Percentiles rank a stretch among this genome's conserved stretches.
Conservation (phyloP, 2,113 vertebrate genomes). For the Carlito syrichta region DNA sequence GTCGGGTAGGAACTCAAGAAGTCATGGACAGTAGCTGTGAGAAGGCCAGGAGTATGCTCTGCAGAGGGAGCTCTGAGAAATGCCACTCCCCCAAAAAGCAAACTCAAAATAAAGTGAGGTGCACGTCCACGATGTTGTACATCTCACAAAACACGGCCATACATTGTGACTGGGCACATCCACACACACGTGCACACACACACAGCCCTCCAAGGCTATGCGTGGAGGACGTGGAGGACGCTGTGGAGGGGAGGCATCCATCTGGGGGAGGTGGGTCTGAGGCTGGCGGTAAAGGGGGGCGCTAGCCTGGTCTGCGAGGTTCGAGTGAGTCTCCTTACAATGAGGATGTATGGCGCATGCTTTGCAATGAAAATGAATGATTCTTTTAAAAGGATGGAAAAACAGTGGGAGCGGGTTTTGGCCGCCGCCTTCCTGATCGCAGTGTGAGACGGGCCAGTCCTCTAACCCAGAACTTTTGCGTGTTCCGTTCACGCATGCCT, state of each 20-base stretch:
- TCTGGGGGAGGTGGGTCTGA: background rate
- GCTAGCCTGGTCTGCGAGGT: background rate
- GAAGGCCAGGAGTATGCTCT: too few relatives aligned
- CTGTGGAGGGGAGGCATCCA: background rate
- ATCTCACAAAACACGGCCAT: background rate
- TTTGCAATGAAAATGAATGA: background rate
- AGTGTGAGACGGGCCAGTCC: background rate
- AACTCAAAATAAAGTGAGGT: background rate
- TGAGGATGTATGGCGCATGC: background rate
- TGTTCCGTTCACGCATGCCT: background rate
- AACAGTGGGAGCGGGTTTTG: too few relatives aligned
- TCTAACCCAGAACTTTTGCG: rapidly evolving
- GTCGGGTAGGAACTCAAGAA: too few relatives aligned
- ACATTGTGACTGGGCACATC: background rate
- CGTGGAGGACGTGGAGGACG: background rate
- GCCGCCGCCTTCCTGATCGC: background rate
- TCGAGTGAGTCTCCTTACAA: background rate
- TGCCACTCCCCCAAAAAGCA: background rate
- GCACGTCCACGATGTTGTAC: background rate
- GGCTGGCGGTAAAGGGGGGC: too few relatives aligned
- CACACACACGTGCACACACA: too few relatives aligned
- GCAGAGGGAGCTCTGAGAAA: background rate
- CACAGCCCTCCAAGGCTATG: background rate
- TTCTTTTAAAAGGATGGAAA: background rate
- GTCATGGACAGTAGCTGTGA: too few relatives aligned